phyloP scores from a whole-genome alignment of 1,140 invertebrate genomes.

The Drosophila pandora region DNA sequence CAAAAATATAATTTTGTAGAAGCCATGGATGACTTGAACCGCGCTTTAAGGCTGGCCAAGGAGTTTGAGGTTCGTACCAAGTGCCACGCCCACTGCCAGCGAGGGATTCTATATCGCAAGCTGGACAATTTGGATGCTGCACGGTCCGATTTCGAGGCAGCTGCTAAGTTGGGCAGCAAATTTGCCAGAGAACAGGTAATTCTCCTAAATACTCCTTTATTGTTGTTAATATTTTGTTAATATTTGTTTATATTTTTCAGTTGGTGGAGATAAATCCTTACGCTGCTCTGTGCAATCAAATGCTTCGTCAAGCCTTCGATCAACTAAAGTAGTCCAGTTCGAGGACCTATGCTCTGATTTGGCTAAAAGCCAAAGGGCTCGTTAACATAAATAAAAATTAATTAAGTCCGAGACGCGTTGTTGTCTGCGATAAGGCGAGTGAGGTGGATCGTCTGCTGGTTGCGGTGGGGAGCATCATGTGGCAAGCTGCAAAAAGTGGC shows the following conservation, averaged over 20 bases:
- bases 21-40: conserved; percentile 89
- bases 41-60: conserved; percentile 87
- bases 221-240: conserved; percentile 13
- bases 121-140: conserved; percentile 86
- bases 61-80: conserved; percentile 86
- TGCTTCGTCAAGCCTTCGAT: conserved; percentile 88
- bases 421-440: conserved; percentile 53
- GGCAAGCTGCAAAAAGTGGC: conserved; percentile 78
- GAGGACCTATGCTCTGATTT: conserved; percentile 53
- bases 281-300: conserved; percentile 95
- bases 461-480: conserved; percentile 34
- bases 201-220: not conserved
- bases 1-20: conserved; percentile 83
- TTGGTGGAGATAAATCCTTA: conserved; percentile 92
- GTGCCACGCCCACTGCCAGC: conserved; percentile 90
- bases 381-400: conserved; percentile 80
- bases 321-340: conserved; percentile 33
- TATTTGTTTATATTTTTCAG: conserved; percentile 79
- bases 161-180: conserved; percentile 89
- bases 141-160: conserved; percentile 88
- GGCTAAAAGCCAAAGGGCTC: conserved; percentile 45
- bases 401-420: conserved; percentile 71
- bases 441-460: conserved; percentile 27
- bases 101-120: conserved; percentile 88
- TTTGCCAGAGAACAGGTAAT: conserved; percentile 90